A percentile compares a stretch with the other conserved stretches of the same genome.
Evolutionary conservation across 2,797 vertebrate genomes (phyloP).

Genomic region (Pseudopleuronectes americanus): DNA sequence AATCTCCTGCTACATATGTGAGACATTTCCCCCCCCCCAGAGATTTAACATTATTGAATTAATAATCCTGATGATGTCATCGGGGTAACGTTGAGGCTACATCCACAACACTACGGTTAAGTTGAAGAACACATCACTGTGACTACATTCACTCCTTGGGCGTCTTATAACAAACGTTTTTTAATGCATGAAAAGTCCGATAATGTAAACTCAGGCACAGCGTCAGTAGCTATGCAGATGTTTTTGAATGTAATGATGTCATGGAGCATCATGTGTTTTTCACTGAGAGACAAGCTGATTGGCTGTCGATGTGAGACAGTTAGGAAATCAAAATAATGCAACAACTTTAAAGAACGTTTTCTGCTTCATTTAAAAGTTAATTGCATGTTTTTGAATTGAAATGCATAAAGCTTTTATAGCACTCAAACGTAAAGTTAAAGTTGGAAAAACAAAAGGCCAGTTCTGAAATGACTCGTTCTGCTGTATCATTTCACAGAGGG

Average conservation of each 20-base stretch:
- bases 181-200: too few species aligned
- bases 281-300: conserved; percentile 6
- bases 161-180: too few species aligned
- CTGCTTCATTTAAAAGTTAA: conserved; percentile 11
- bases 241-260: conserved; percentile 33
- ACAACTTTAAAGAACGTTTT: conserved; percentile 9
- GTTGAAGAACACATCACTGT: too few species aligned
- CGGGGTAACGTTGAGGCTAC: too few species aligned
- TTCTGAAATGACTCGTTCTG: conserved; percentile 35
- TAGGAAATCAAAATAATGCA: conserved; percentile 18
- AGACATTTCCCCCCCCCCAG: too few species aligned
- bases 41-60: too few species aligned
- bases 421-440: conserved; percentile 14
- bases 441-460: conserved; percentile 40
- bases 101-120: too few species aligned
- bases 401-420: conserved; percentile 9
- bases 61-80: too few species aligned
- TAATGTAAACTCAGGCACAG: conserved; percentile 1
- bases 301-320: not conserved
- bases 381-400: conserved; percentile 11
- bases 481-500: conserved; percentile 52
- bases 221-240: conserved; percentile 40
- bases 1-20: too few species aligned
- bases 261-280: conserved; percentile 26
- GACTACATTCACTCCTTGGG: too few species aligned